Base-by-base conservation (phyloP, 2,797 vertebrate genomes). In the Columba guinea region DNA sequence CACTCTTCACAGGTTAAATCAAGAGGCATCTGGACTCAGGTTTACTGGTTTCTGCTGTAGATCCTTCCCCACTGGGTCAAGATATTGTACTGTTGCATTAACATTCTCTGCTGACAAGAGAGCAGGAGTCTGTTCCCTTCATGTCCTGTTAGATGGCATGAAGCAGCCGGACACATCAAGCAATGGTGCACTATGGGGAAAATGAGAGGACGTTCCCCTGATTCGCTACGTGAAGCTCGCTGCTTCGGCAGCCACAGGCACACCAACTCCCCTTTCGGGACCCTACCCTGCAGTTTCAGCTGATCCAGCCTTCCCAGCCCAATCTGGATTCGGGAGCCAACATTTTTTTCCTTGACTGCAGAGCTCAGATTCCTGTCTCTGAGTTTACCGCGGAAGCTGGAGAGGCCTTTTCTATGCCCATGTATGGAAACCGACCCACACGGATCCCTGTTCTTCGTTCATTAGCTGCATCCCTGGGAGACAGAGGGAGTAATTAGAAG, bases 401-500 rank as follows among this genome's bases (percentile, higher is more conserved):
- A 97, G 95, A 96, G 90, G 95, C 91, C 84, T 96, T 96, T 95
- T 87, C 95, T 96, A 95, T 96, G 93, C 95, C 95, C 93, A 74
- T 87, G 96, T 94, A 92, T 91, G 95, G 96, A 97, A 96, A 97
- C 95, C 76, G 95, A 95, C 96, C 97, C 95, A 95, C 94, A 94
- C 5, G 74, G 96, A 94, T 96, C 96, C 96, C 97, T 94, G 95
- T 95, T 97, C 95, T 95, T 96, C 95, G 37, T 93, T 95, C 94
- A 93, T 95, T 94, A 95, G 96, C 94, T 95, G 96, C 93, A 97
- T 93, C 95, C 96, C 96, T 97, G 96, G 95, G 97, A 96, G 96
- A 97, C 96, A 97, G 95, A 97, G 93, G 97, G 90, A 96, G 94
- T 89, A 96, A 95, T 97, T 90, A 97, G 95, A 83, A 85, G 34